Evolutionary conservation across 2,113 vertebrate species (phyloP).

Genomic region (Rallus limicola): DNA sequence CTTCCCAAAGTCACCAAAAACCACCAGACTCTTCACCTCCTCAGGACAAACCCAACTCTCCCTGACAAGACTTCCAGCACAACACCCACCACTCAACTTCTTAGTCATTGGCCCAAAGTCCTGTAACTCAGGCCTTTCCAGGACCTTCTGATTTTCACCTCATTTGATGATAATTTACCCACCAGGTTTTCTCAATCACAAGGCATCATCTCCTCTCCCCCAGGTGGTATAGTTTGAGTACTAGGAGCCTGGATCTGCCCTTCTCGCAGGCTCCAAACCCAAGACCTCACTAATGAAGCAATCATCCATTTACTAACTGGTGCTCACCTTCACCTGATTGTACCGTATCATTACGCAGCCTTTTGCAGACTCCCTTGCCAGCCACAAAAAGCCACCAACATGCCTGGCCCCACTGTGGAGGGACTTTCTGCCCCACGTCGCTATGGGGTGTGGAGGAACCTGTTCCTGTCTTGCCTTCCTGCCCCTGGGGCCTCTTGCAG

Average conservation of each 20-base stretch:
- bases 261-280: background rate
- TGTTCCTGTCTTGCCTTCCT: background rate
- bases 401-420: background rate
- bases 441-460: background rate
- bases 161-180: background rate
- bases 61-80: background rate
- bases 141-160: background rate
- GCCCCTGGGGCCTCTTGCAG: background rate
- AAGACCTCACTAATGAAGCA: background rate
- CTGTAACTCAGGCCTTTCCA: background rate
- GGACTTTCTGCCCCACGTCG: background rate
- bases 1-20: background rate
- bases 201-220: background rate
- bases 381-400: background rate
- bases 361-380: background rate
- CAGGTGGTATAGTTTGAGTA: background rate
- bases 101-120: background rate
- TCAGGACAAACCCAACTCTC: background rate
- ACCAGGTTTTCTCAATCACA: background rate
- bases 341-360: accelerated
- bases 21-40: background rate
- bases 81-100: accelerated
- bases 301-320: background rate
- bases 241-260: background rate
- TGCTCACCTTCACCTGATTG: background rate